phyloP scores from a whole-genome alignment of 2,797 vertebrate species.

The Notoglanidium macrostoma region DNA sequence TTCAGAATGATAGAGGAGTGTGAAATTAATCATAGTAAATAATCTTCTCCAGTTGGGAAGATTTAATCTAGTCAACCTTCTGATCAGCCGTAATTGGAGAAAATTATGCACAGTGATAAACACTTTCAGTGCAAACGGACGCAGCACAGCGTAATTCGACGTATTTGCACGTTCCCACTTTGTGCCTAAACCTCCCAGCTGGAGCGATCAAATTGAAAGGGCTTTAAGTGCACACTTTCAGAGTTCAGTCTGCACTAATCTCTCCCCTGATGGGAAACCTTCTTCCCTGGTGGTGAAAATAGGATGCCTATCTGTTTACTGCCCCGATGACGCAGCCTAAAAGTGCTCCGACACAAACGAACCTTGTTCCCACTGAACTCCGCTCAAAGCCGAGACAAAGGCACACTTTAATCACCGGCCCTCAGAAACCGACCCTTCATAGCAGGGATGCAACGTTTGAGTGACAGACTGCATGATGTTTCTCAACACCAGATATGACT shows the following conservation, averaged over 20 bases:
- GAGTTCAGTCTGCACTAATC: background rate
- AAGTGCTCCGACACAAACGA: background rate
- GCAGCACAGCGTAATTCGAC: background rate
- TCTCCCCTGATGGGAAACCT: background rate
- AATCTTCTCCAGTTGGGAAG: background rate
- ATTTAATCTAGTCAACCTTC: background rate
- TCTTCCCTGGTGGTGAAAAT: background rate
- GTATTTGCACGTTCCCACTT: background rate
- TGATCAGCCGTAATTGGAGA: background rate
- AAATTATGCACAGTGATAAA: no score
- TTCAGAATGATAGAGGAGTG: background rate
- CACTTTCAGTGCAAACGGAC: background rate
- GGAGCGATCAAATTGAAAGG: background rate
- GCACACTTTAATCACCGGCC: background rate
- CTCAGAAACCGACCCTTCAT: background rate
- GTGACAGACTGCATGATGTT: background rate
- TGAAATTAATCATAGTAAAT: background rate
- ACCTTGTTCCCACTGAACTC: background rate
- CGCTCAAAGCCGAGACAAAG: background rate
- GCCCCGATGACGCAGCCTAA: background rate
- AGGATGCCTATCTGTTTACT: background rate
- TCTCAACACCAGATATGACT: slow-evolving; percentile 10
- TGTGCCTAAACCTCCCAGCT: background rate
- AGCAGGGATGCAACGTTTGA: background rate
- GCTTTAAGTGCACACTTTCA: slow-evolving; percentile 10